Conservation (phyloP, 1,140 invertebrate species). For the Diorhabda sublineata region DNA sequence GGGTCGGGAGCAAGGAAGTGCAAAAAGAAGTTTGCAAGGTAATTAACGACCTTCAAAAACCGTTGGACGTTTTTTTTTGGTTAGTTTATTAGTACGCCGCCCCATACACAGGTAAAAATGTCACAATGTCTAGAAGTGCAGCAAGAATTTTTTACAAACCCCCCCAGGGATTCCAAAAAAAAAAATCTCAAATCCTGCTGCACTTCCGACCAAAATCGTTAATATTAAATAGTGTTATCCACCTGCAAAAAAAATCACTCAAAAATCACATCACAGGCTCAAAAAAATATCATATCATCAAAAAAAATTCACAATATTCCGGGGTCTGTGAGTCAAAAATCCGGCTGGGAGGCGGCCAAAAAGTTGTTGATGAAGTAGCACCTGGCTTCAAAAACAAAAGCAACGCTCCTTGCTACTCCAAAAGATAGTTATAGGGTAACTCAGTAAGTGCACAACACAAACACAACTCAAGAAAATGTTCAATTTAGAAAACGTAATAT, state of each 20-base stretch:
- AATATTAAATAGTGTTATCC: slow-evolving; percentile 27
- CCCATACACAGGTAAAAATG: slow-evolving; percentile 70
- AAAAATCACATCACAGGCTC: slow-evolving; percentile 36
- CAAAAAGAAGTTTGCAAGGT: slow-evolving; percentile 44
- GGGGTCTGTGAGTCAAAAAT: slow-evolving; percentile 15
- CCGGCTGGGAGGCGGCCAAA: slow-evolving; percentile 35
- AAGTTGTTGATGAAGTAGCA: slow-evolving; percentile 38
- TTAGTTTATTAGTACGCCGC: slow-evolving; percentile 54
- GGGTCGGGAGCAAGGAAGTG: slow-evolving; percentile 48
- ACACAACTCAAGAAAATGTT: slow-evolving; percentile 9
- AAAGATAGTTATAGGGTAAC: slow-evolving; percentile 37
- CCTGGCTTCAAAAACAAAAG: slow-evolving; percentile 42
- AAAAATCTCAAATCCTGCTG: slow-evolving; percentile 40
- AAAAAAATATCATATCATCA: slow-evolving; percentile 22
- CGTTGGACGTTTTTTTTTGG: slow-evolving; percentile 51
- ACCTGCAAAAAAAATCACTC: slow-evolving; percentile 44
- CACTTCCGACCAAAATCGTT: slow-evolving; percentile 43
- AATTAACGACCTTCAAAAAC: slow-evolving; percentile 56
- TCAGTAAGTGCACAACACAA: slow-evolving; percentile 23
- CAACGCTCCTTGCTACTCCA: slow-evolving; percentile 45
- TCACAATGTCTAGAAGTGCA: slow-evolving; percentile 52
- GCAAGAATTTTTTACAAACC: slow-evolving; percentile 36
- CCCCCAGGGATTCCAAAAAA: slow-evolving; percentile 41
- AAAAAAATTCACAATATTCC: slow-evolving; percentile 1
- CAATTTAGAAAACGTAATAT: too few species aligned